Conservation (phyloP, 1,140 invertebrate genomes). For the Drosophila obscura region DNA sequence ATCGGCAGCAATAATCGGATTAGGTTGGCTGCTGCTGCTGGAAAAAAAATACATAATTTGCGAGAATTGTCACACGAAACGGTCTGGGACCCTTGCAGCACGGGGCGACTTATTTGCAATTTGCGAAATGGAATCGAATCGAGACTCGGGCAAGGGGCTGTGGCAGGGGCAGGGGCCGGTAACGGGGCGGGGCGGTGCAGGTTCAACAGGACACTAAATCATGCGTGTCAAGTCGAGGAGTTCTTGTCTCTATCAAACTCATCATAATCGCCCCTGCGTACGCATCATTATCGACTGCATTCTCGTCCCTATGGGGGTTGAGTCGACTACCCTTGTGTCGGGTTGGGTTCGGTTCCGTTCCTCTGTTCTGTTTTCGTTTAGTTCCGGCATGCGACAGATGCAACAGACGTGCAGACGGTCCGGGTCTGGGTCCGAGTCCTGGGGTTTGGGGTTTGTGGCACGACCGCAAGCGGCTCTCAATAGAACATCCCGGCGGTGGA, state of each 20-base stretch:
- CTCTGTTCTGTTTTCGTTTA: slow-evolving; percentile 59
- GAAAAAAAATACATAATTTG: slow-evolving; percentile 77
- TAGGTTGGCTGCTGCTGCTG: slow-evolving; percentile 57
- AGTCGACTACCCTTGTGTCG: slow-evolving; percentile 2
- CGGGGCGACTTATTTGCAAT: slow-evolving; percentile 72
- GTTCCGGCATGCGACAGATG: slow-evolving; percentile 80
- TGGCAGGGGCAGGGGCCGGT: slow-evolving; percentile 9
- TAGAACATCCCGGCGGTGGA: slow-evolving; percentile 9
- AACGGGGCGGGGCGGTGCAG: slow-evolving; percentile 1
- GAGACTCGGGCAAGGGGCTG: slow-evolving; percentile 13
- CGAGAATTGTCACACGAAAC: slow-evolving; percentile 81
- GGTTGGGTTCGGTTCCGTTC: background rate
- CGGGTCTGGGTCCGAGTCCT: background rate
- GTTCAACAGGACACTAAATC: slow-evolving; percentile 64
- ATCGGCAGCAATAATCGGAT: slow-evolving; percentile 74
- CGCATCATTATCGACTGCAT: slow-evolving; percentile 70
- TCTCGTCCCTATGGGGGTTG: slow-evolving; percentile 14
- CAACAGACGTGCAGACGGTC: slow-evolving; percentile 67
- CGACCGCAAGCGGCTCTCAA: slow-evolving; percentile 72
- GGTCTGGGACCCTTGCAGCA: slow-evolving; percentile 39
- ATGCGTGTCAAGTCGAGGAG: slow-evolving; percentile 81
- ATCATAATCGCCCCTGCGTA: slow-evolving; percentile 77
- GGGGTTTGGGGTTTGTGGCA: slow-evolving; percentile 33
- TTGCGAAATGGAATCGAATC: slow-evolving; percentile 68
- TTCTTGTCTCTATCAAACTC: slow-evolving; percentile 78